Base-by-base conservation (phyloP, 1,140 invertebrate genomes). In the Meloidogyne chitwoodi region DNA sequence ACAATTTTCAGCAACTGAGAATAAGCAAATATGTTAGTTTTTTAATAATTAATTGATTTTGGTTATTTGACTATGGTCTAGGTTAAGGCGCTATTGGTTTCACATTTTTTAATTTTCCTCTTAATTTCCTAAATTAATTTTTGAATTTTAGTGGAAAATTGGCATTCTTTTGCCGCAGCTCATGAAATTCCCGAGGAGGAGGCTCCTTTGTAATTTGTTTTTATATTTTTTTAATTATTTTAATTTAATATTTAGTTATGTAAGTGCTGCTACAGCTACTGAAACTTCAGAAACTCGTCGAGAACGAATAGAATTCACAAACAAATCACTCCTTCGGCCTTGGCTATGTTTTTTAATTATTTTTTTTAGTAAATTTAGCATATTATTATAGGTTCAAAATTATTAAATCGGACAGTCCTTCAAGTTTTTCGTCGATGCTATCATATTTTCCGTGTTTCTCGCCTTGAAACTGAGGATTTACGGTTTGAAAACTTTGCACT, bases 291-390 rank as follows among this genome's bases (percentile, higher is more conserved):
- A 31, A 67, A 61, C 38, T n/a, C 71, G 62, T 62, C 26, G n/a
- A 75, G 75, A 77, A 61, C 76, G 76, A 22, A 74, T 75, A 10
- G 38, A 48, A 8, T 77, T 77, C 31, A 76, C 56, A 31, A 44
- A 56, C n/a, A 16, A 29, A 22, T 41, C 56, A 10, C 64, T 34
- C 27, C 73, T 77, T 29, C 31, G 76, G 31, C 76, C 76, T 5
- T 77, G 76, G 76, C 77, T 77, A 56, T 77, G 76, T 77, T 31
- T 44, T 38, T 73, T 19, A 26, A 10, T 6, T 24, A 27, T 29
- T 34, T 38, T 69, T 22, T 27, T 63, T 70, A 48, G 12, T 41
- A 12, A 8, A 19, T 4, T 27, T 70, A 16, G 6, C 5, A 56
- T 8, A 8, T 0, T 0, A 38, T 64, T 64, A 8, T 64, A 73